Conservation (phyloP, 2,888 invertebrate genomes). For the Ceraclea dissimilis region DNA sequence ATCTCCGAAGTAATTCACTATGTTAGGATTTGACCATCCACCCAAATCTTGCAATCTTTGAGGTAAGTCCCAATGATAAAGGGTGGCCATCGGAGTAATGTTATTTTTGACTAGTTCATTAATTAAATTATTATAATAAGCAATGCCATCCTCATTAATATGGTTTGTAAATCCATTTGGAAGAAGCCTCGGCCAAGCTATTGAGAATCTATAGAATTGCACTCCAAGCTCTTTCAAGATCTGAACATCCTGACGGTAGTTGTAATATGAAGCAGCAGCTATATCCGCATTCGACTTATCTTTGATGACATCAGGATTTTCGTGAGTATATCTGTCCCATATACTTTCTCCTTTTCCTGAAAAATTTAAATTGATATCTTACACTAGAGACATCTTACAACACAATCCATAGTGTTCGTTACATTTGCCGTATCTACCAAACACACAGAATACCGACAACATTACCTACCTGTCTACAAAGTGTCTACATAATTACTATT, state of each 20-base stretch:
- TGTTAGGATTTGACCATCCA: constrained; percentile 60
- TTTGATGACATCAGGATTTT: constrained; percentile 44
- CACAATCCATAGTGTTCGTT: neutral
- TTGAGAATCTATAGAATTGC: constrained; percentile 62
- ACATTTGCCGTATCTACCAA: neutral
- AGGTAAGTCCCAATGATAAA: constrained; percentile 67
- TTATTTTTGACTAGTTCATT: constrained; percentile 58
- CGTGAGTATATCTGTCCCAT: constrained; percentile 52
- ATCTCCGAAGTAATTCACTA: constrained; percentile 56
- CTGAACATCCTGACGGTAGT: constrained; percentile 55
- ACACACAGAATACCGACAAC: neutral
- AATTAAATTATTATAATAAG: constrained; percentile 71
- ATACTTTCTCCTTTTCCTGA: constrained; percentile 58
- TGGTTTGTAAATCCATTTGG: constrained; percentile 59
- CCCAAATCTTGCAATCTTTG: constrained; percentile 57
- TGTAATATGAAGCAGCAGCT: constrained; percentile 62
- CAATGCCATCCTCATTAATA: constrained; percentile 61
- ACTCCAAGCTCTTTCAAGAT: constrained; percentile 56
- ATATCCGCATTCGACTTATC: constrained; percentile 55
- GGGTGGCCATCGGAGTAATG: constrained; percentile 63
- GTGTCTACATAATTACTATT: too few relatives aligned
- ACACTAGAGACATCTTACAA: neutral
- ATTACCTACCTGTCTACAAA: too few relatives aligned
- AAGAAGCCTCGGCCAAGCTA: constrained; percentile 69
- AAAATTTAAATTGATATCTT: too few relatives aligned